Evolutionary conservation across 2,888 invertebrate species (phyloP).

Genomic region (Drosophila mulleri): DNA sequence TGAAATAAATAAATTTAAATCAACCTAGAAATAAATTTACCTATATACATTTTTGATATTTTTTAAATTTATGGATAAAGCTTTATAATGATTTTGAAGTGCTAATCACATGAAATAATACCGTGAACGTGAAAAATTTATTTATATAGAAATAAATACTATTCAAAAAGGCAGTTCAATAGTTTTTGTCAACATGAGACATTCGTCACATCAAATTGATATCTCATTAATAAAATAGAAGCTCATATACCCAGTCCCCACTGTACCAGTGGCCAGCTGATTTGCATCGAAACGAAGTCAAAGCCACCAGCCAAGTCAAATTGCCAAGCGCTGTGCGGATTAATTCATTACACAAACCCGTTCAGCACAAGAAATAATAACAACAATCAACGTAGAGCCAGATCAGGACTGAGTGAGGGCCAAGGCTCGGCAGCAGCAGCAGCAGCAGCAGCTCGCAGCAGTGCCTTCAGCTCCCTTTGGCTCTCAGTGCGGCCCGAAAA

Average conservation of each 20-base stretch:
- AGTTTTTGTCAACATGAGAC: too few species aligned
- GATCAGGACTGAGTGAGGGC: conserved; percentile 12
- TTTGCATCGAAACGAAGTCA: conserved; percentile 76
- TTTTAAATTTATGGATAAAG: too few species aligned
- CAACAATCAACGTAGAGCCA: conserved; percentile 66
- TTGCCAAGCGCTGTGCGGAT: conserved; percentile 78
- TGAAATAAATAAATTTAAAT: too few species aligned
- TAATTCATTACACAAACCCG: conserved; percentile 82
- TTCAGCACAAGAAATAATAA: conserved; percentile 82
- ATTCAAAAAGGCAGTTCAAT: too few species aligned
- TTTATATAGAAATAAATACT: too few species aligned
- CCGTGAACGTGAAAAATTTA: too few species aligned
- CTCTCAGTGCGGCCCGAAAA: conserved; percentile 71
- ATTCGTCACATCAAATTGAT: not conserved
- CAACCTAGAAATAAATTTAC: too few species aligned
- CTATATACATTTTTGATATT: too few species aligned
- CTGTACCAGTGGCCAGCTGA: conserved; percentile 61
- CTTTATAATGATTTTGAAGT: too few species aligned
- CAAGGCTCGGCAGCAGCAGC: conserved; percentile 6
- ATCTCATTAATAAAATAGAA: conserved; percentile 48
- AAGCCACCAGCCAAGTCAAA: conserved; percentile 74
- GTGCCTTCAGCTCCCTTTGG: conserved; percentile 21
- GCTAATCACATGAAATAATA: too few species aligned
- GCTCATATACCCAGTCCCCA: conserved; percentile 8
- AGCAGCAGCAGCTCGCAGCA: conserved; percentile 26